A percentile compares a stretch with the other conserved stretches of the same genome.
Conservation (phyloP, 2,797 vertebrate species). For the Diglossa cyanea region DNA sequence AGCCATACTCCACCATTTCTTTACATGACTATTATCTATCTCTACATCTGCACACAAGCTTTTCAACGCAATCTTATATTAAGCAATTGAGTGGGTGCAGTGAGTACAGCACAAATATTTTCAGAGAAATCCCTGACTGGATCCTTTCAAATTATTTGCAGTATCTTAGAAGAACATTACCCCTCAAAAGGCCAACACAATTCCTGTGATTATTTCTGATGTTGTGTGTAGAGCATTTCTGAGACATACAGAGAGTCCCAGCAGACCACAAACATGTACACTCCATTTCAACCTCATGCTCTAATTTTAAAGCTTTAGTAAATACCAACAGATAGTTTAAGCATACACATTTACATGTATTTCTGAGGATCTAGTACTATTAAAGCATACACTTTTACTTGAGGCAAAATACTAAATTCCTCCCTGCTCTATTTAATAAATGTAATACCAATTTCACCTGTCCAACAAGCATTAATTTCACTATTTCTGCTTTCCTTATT, state of each 20-base stretch:
- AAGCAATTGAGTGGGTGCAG: background rate
- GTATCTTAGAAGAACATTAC: background rate
- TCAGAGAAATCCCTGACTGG: constrained; percentile 28
- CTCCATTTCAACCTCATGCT: background rate
- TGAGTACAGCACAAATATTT: constrained; percentile 34
- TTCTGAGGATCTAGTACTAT: background rate
- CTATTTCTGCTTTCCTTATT: background rate
- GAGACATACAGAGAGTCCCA: background rate
- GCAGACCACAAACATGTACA: background rate
- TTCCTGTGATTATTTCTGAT: background rate
- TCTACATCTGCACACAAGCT: background rate
- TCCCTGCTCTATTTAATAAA: background rate
- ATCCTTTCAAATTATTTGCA: constrained; percentile 1
- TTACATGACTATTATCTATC: background rate
- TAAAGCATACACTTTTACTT: background rate
- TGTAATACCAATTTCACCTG: background rate
- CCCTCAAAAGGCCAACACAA: background rate
- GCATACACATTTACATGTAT: background rate
- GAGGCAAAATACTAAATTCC: background rate
- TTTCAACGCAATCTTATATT: background rate
- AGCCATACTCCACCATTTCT: background rate
- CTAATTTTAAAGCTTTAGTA: background rate
- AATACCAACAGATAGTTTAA: background rate
- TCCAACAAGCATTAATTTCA: background rate
- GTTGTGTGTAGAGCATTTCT: background rate